Evolutionary conservation across 2,888 invertebrate genomes (phyloP).

Genomic region (Linhomoeus sp.): DNA sequence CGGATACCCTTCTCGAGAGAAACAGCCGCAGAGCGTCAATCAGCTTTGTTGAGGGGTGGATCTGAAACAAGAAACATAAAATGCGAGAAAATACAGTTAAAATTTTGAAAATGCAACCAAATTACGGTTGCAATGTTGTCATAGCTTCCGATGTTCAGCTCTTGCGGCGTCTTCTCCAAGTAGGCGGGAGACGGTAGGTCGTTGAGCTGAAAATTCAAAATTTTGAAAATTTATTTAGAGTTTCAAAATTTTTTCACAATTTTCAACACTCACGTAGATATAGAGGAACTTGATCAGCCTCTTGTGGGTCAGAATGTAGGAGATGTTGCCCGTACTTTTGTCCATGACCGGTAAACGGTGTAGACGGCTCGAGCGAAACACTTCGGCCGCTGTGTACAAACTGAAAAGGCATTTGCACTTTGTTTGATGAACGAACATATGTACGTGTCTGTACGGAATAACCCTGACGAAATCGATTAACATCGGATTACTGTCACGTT

Average conservation of each 20-base stretch:
- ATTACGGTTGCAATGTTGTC: conserved; percentile 20
- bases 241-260: too few species aligned
- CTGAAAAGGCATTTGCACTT: too few species aligned
- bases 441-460: too few species aligned
- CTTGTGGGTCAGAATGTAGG: conserved; percentile 38
- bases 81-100: too few species aligned
- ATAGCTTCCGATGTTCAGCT: conserved; percentile 26
- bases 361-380: conserved; percentile 30
- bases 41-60: conserved; percentile 18
- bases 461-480: too few species aligned
- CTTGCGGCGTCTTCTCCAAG: conserved; percentile 22
- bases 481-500: too few species aligned
- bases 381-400: conserved; percentile 30
- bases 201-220: conserved; percentile 22
- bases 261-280: conserved; percentile 34
- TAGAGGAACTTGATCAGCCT: conserved; percentile 35
- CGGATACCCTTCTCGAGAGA: conserved; percentile 34
- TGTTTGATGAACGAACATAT: too few species aligned
- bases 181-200: conserved; percentile 24
- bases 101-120: too few species aligned
- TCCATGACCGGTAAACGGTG: conserved; percentile 37
- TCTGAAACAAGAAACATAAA: conserved; percentile 2
- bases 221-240: too few species aligned
- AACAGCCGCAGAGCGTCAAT: conserved; percentile 32
- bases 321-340: conserved; percentile 32